A percentile compares a stretch with the other conserved stretches of the same genome.
phyloP scores from a whole-genome alignment of 2,113 vertebrate species.

The Cricetomys ansorgei region DNA sequence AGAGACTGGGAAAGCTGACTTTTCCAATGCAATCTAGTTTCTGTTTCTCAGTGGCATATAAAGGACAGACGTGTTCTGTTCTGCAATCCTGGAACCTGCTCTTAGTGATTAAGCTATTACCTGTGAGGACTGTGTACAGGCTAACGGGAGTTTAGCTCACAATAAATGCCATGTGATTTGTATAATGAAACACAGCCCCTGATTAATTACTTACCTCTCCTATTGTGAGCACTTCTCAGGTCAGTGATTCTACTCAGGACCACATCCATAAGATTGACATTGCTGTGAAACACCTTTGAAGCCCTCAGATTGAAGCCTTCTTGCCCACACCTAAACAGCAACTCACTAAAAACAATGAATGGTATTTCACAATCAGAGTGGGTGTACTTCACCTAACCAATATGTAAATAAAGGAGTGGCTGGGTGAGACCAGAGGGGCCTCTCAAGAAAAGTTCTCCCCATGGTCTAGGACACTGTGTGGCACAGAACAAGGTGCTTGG shows the following conservation, averaged over 20 bases:
- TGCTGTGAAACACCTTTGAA: constrained; percentile 58
- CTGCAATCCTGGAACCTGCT: constrained; percentile 47
- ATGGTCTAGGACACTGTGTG: not conserved
- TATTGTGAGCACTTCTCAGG: constrained; percentile 15
- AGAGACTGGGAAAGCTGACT: constrained; percentile 56
- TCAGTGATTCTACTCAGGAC: constrained; percentile 61
- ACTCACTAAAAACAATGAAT: constrained; percentile 69
- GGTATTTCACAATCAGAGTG: constrained; percentile 75
- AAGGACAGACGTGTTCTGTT: constrained; percentile 72
- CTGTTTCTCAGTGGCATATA: constrained; percentile 69
- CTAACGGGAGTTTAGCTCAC: constrained; percentile 61
- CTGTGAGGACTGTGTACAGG: constrained; percentile 53
- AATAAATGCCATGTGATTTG: constrained; percentile 44
- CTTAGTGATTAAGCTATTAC: constrained; percentile 54
- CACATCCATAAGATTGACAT: constrained; percentile 26
- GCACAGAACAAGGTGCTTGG: not conserved
- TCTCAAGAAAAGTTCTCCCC: constrained; percentile 25
- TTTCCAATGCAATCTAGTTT: constrained; percentile 59
- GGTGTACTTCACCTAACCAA: constrained; percentile 67
- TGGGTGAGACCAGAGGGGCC: not conserved
- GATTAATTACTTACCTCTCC: constrained; percentile 57
- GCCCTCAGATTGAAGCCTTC: constrained; percentile 50
- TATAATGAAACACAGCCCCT: constrained; percentile 55
- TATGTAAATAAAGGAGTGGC: constrained; percentile 79
- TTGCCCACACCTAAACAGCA: constrained; percentile 62